A percentile compares a stretch with the other conserved stretches of the same genome.
phyloP scores from a whole-genome alignment of 2,113 vertebrate genomes.

The Melanotaenia duboulayi region DNA sequence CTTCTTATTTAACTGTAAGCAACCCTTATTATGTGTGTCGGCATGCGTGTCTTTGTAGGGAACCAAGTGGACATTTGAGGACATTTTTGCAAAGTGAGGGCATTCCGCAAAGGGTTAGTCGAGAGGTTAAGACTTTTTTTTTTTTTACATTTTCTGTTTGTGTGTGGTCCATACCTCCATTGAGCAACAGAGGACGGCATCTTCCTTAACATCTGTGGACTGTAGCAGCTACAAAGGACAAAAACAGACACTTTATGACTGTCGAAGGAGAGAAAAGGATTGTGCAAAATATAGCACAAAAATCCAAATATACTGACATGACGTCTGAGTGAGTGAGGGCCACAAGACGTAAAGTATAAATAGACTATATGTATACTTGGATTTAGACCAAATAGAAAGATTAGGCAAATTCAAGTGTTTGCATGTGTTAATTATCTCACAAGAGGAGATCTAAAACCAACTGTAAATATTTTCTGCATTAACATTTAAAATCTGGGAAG shows the following conservation, averaged over 20 bases:
- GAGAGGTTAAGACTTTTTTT: background rate
- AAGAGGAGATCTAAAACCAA: constrained; percentile 37
- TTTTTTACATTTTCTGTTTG: background rate
- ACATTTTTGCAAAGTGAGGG: background rate
- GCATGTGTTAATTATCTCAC: constrained; percentile 44
- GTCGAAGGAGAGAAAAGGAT: constrained; percentile 10
- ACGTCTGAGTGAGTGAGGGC: constrained; percentile 5
- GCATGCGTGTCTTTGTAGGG: background rate
- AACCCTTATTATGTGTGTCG: background rate
- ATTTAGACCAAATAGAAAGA: constrained; percentile 39
- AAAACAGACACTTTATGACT: constrained; percentile 39
- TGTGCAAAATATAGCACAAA: background rate
- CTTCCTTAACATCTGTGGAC: constrained; percentile 95
- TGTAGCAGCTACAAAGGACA: constrained; percentile 88
- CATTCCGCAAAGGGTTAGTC: background rate
- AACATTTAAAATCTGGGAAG: constrained; percentile 62
- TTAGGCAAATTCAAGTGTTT: constrained; percentile 49
- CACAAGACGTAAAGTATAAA: constrained; percentile 8
- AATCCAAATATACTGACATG: background rate
- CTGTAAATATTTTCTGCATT: constrained; percentile 59
- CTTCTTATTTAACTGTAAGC: background rate
- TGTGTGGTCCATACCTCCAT: constrained; percentile 91
- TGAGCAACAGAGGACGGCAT: constrained; percentile 96
- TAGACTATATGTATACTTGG: constrained; percentile 14
- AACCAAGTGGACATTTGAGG: background rate